A percentile compares a stretch with the other conserved stretches of the same genome.
phyloP scores from a whole-genome alignment of 23 tunicate species.

The Aplidium turbinatum region DNA sequence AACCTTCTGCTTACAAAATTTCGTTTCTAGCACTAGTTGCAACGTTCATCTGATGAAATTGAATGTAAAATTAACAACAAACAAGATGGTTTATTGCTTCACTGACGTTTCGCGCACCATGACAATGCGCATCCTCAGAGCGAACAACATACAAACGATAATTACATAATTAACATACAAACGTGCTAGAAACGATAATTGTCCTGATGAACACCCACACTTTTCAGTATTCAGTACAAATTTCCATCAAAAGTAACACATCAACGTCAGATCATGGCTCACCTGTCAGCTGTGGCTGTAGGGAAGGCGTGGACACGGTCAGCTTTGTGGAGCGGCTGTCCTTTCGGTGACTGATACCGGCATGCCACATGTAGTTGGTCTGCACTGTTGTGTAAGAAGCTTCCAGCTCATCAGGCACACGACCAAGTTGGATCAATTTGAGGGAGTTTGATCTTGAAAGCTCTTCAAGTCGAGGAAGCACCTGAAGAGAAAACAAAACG shows the following conservation, averaged over 20 bases:
- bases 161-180: too few species aligned
- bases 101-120: too few species aligned
- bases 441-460: neutral
- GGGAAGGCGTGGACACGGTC: neutral
- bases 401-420: neutral
- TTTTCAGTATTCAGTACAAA: too few species aligned
- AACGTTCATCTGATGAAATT: too few species aligned
- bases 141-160: too few species aligned
- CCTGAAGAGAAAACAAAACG: neutral
- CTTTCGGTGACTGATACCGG: slow-evolving; percentile 12
- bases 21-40: too few species aligned
- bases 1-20: too few species aligned
- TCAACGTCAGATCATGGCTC: neutral
- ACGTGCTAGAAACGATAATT: too few species aligned
- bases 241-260: neutral
- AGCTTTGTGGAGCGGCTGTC: slow-evolving; percentile 11
- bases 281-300: slow-evolving; percentile 63
- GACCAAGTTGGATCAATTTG: neutral
- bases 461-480: neutral
- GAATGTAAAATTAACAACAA: too few species aligned
- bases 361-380: slow-evolving; percentile 29
- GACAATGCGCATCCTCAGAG: too few species aligned
- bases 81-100: too few species aligned
- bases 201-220: too few species aligned
- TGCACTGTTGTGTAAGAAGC: slow-evolving; percentile 9